Evolutionary conservation across 1,140 invertebrate species (phyloP).

Genomic region (Apis laboriosa): DNA sequence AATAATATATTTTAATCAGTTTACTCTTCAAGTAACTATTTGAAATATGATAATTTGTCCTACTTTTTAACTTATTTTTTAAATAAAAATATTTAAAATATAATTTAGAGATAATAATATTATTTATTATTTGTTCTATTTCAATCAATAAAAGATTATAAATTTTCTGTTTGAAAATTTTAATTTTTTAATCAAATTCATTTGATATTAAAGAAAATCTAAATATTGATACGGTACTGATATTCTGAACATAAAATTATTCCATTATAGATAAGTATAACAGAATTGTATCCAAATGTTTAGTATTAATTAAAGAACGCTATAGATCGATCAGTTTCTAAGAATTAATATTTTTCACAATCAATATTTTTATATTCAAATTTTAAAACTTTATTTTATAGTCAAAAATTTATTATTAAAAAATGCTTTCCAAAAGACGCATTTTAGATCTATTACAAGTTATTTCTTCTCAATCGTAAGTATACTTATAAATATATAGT

Average conservation of each 20-base stretch:
- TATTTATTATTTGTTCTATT: not conserved
- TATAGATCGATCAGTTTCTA: not conserved
- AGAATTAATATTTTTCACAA: not conserved
- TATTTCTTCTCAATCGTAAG: slow-evolving; percentile 79
- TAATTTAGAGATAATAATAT: not conserved
- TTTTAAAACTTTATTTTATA: not conserved
- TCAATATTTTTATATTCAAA: not conserved
- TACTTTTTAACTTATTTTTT: not conserved
- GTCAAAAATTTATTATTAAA: slow-evolving; percentile 1
- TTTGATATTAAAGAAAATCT: too few species aligned
- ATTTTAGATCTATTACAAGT: slow-evolving; percentile 77
- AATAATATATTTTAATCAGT: not conserved
- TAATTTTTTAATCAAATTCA: not conserved
- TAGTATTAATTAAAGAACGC: not conserved
- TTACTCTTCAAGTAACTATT: not conserved
- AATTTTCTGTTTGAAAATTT: too few species aligned
- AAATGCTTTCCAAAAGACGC: slow-evolving; percentile 77
- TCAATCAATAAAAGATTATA: not conserved
- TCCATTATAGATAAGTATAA: slow-evolving; percentile 1
- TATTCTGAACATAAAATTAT: not conserved
- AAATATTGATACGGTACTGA: slow-evolving; percentile 48
- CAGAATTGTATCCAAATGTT: not conserved
- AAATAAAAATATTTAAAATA: not conserved
- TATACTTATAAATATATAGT: slow-evolving; percentile 44
- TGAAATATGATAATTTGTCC: not conserved